These are phyloP conservation scores for Dufourea novaeangliae DNA, from an alignment of 1,140 invertebrate genomes.

Conservation along the genomic window DNA sequence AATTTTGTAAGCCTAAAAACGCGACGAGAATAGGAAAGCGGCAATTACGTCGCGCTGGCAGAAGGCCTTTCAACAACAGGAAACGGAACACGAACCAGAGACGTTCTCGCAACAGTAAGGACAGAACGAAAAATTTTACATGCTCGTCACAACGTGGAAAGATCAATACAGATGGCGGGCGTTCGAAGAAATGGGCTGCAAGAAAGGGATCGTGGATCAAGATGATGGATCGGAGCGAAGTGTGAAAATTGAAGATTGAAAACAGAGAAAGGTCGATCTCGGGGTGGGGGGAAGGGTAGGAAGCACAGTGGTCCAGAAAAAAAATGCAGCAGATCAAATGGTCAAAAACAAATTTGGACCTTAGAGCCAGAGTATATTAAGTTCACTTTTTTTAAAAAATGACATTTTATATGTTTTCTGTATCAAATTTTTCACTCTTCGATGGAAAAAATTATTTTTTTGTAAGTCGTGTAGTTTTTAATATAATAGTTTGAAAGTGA, in stretches of 20 bases:
- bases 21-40: slow-evolving; percentile 7
- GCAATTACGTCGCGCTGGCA: slow-evolving; percentile 10
- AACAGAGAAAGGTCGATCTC: background rate
- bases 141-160: background rate
- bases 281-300: too few relatives aligned
- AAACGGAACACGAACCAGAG: slow-evolving; percentile 8
- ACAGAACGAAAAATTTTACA: slow-evolving; percentile 17
- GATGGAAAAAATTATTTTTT: too few relatives aligned
- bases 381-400: too few relatives aligned
- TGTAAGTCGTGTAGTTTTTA: too few relatives aligned
- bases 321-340: too few relatives aligned
- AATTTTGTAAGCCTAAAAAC: background rate
- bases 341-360: too few relatives aligned
- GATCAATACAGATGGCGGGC: too few relatives aligned
- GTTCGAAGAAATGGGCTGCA: background rate
- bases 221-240: background rate
- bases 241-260: background rate
- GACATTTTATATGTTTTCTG: too few relatives aligned
- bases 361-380: too few relatives aligned
- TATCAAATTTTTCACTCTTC: too few relatives aligned
- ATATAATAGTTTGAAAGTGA: too few relatives aligned
- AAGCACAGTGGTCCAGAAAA: too few relatives aligned
- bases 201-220: background rate
- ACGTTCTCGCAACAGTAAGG: background rate
- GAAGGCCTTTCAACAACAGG: slow-evolving; percentile 21